Evolutionary conservation across 2,888 invertebrate species (phyloP), one percentile per base, ranked within the genome.

Genomic region (Scaptomyza polygonia): DNA sequence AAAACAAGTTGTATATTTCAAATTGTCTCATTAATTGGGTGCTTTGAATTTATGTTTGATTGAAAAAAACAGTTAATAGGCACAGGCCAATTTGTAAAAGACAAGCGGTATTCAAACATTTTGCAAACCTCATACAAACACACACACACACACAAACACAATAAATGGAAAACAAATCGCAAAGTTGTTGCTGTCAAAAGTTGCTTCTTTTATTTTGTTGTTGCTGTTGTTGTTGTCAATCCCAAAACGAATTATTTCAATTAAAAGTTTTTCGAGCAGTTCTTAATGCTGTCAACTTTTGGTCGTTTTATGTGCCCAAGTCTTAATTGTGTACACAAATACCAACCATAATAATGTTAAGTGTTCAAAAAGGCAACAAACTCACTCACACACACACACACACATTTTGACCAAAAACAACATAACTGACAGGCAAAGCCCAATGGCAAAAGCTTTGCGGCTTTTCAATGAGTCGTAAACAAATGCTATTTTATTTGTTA

Each of bases 201-300:
- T 58, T 25, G 36, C 7, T 25, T 49, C 12, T 18, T 21, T 40
- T 25, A 11, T 11, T 11, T n/a, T 21, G 9, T 62, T 59, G 69
- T 52, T 62, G 57, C 51, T n/a, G n/a, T n/a, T n/a, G 14, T 29
- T 65, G 69, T 52, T 62, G 57, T 53, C 59, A 63, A 48, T 57
- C 62, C 69, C 56, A 57, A 67, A 86, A 80, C 78, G 78, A 82
- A 82, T 82, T 86, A 86, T 82, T 82, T 86, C 82, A 86, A 82
- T 82, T 86, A 86, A 80, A 82, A 82, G 84, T 82, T 82, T 81
- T 63, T 40, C 47, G 27, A 69, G 72, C 61, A 80, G 75, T 77
- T 74, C 82, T 78, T 80, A 86, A 86, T 77, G 84, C 72, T 84
- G 80, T 77, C 84, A 86, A 80, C 71, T 80, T 16, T 39, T 80